A percentile compares a stretch with the other conserved stretches of the same genome.
These are phyloP conservation scores for Panthera uncia DNA, from an alignment of 2,113 vertebrate species.

Conservation along the genomic window DNA sequence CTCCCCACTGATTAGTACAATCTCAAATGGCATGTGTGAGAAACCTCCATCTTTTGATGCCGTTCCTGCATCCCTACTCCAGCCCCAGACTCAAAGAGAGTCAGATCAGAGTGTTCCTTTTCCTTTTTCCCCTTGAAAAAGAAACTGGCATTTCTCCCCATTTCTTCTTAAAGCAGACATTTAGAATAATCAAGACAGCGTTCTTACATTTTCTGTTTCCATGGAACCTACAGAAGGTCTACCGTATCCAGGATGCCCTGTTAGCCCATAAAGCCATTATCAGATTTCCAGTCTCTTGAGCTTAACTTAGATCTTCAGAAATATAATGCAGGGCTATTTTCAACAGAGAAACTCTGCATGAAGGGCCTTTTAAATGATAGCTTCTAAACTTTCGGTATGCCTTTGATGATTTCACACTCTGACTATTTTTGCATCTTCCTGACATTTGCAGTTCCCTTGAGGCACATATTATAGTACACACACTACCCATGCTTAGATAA, in stretches of 20 bases:
- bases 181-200: constrained; percentile 76
- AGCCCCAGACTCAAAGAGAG: constrained; percentile 79
- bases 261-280: constrained; percentile 81
- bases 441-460: constrained; percentile 82
- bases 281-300: constrained; percentile 82
- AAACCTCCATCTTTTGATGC: constrained; percentile 89
- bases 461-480: constrained; percentile 74
- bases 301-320: constrained; percentile 84
- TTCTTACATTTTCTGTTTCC: constrained; percentile 82
- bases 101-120: constrained; percentile 80
- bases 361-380: constrained; percentile 79
- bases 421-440: constrained; percentile 82
- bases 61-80: constrained; percentile 27
- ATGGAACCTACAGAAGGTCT: constrained; percentile 80
- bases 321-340: constrained; percentile 77
- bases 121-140: constrained; percentile 70
- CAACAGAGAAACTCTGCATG: constrained; percentile 80
- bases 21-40: constrained; percentile 89
- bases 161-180: constrained; percentile 81
- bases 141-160: constrained; percentile 70
- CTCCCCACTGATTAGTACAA: constrained; percentile 87
- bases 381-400: constrained; percentile 81
- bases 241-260: constrained; percentile 79
- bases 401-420: constrained; percentile 83
- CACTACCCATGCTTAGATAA: constrained; percentile 79